Conservation (phyloP, 1,140 invertebrate species). For the Sminthurinus signatus region DNA sequence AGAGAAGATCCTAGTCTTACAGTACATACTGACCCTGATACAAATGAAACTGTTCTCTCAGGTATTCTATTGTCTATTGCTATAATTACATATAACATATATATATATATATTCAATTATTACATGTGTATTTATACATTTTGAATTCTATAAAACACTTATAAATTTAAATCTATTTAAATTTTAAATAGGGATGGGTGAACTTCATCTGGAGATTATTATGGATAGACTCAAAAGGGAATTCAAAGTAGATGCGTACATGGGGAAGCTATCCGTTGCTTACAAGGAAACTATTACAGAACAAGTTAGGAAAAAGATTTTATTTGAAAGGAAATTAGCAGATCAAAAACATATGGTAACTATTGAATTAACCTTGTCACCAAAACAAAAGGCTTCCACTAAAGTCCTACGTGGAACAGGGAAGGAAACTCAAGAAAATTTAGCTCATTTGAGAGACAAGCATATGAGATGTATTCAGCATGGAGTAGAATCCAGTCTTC, state of each 20-base stretch:
- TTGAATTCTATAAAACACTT: background rate
- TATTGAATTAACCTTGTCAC: constrained; percentile 30
- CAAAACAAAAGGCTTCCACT: background rate
- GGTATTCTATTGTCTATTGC: constrained; percentile 47
- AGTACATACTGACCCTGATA: constrained; percentile 66
- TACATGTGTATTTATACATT: background rate
- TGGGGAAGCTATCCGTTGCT: constrained; percentile 91
- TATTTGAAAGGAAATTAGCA: constrained; percentile 28
- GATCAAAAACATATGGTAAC: constrained; percentile 34
- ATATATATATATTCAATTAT: constrained; percentile 1
- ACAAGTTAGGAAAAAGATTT: constrained; percentile 41
- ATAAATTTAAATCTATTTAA: constrained; percentile 23
- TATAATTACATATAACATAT: background rate
- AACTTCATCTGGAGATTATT: constrained; percentile 92
- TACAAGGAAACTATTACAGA: constrained; percentile 71
- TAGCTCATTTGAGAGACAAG: constrained; percentile 55
- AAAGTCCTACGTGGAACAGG: constrained; percentile 20
- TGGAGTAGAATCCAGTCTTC: constrained; percentile 58
- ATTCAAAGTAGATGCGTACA: constrained; percentile 83
- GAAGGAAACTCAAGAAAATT: constrained; percentile 56
- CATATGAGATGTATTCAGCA: constrained; percentile 55
- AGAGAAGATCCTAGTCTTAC: constrained; percentile 90
- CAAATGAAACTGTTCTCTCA: constrained; percentile 77
- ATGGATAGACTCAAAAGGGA: constrained; percentile 77
- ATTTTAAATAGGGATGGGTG: constrained; percentile 75